These are phyloP conservation scores for Zapus hudsonius DNA, from an alignment of 2,113 vertebrate species.

Conservation along the genomic window DNA sequence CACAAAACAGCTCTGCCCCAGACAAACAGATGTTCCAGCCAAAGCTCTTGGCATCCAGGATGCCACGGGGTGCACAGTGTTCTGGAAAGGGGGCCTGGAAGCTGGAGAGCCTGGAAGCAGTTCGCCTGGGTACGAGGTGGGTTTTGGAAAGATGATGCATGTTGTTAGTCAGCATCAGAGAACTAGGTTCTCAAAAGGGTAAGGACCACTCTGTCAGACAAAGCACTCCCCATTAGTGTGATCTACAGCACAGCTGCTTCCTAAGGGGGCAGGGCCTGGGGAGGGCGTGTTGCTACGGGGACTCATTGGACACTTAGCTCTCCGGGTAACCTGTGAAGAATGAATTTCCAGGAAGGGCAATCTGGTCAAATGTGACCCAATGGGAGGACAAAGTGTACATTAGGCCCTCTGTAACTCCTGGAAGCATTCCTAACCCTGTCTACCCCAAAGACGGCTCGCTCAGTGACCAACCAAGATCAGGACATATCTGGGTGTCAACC, in stretches of 20 bases:
- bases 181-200: not conserved
- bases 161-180: not conserved
- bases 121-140: rapidly evolving
- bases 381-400: not conserved
- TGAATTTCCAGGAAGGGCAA: too few relatives aligned
- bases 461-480: not conserved
- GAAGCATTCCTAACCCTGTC: not conserved
- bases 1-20: rapidly evolving
- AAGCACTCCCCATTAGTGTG: not conserved
- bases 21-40: not conserved
- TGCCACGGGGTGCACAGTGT: rapidly evolving
- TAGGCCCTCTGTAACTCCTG: not conserved
- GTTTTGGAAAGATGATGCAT: not conserved
- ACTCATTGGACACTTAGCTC: not conserved
- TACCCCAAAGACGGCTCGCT: too few relatives aligned
- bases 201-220: not conserved
- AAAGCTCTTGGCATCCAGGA: not conserved
- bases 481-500: not conserved
- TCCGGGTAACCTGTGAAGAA: not conserved
- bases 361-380: not conserved
- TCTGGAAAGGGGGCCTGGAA: not conserved
- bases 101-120: not conserved
- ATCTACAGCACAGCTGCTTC: not conserved
- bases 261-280: not conserved
- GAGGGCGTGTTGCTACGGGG: not conserved